Evolutionary conservation across 2,888 invertebrate species (phyloP), one percentile per base, ranked within the genome.

Genomic region (Colletes collaris): DNA sequence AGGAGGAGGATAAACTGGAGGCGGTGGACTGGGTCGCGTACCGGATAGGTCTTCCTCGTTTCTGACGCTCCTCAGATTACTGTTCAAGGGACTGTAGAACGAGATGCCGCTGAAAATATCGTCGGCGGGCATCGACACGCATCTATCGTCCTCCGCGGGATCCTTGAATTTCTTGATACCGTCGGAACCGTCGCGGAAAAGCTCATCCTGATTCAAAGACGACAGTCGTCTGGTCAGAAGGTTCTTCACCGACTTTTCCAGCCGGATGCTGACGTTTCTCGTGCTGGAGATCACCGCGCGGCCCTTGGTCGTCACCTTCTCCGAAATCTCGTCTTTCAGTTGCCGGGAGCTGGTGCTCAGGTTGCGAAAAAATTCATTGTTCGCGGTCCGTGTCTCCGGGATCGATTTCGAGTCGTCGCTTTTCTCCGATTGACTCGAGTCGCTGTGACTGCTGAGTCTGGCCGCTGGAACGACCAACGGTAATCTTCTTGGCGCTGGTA

Each of bases 231-330:
- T 88, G 0, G 92, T 89, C 6, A 93, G 83, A 11, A 93, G 88
- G 79, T 90, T 92, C 75, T 93, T 91, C 8, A 93, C 90, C n/a
- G 93, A 93, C 37, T 92, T 92, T 76, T 93, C 93, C 65, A 93
- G 80, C 5, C 91, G 88, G 8, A 94, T 94, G 27, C 95, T 94
- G 1, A 95, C 95, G 73, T 94, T 94, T 85, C 94, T 94, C 0
- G 96, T 96, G 69, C 95, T 94, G 88, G 95, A 95, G 67, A 96
- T 95, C 2, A 96, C 95, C 56, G 95, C 95, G 83, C 95, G 95
- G 70, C 94, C 94, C 84, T 94, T 94, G 3, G 89, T 86, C 58
- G 91, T 92, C 90, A 92, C 87, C 76, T 89, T 94, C 93, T 89
- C 94, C 4, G 94, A 94, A 16, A 95, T 94, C 63, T 94, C 94